Base-by-base conservation (phyloP, 2,113 vertebrate genomes). In the Triplophysa tibetana region DNA sequence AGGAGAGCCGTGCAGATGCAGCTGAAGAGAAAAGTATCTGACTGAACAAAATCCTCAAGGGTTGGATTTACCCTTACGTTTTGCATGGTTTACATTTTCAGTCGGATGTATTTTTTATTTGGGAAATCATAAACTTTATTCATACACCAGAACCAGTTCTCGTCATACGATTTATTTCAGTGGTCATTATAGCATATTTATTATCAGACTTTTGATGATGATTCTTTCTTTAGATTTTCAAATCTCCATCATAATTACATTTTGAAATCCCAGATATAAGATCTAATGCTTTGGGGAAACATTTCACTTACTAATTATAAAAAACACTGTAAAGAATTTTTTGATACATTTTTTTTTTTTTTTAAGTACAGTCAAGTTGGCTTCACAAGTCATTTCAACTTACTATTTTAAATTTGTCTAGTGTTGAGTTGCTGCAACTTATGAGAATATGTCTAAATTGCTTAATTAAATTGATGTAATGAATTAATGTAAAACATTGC, bases 1-100 rank as follows among this genome's bases (percentile, higher is more conserved):
- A 91, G 91, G 58, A 81, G 88, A 78, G 92, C 87, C 73, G 85
- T 94, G 78, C 93, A 93, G 82, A 89, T 83, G 33, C 85, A 86
- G 66, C 92, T 96, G 85, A 86, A 80, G 83, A 95, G 90, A 82
- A 90, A 90, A 52, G 87, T 88, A 76, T 94, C 90, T 62, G 23
- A 75, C 11, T 60, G 58, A 76, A 56, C 26, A 26, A 8, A 69
- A 38, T 68, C 60, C 11, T 12, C 56, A 48, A 17, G 23, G 13
- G 52, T 52, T 48, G 14, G 2, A 75, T 21, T 24, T 26, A 26
- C 9, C 48, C n/a, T n/a, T n/a, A n/a, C n/a, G 6, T 3, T 45
- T 2, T 61, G 17, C 56, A 43, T 61, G 21, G 29, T 12, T 48
- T 69, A 56, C 54, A 56, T 19, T 4, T 21, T n/a, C 54, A 56